These are phyloP conservation scores for Biston stratarius DNA, from an alignment of 2,888 invertebrate species.

Conservation along the genomic window DNA sequence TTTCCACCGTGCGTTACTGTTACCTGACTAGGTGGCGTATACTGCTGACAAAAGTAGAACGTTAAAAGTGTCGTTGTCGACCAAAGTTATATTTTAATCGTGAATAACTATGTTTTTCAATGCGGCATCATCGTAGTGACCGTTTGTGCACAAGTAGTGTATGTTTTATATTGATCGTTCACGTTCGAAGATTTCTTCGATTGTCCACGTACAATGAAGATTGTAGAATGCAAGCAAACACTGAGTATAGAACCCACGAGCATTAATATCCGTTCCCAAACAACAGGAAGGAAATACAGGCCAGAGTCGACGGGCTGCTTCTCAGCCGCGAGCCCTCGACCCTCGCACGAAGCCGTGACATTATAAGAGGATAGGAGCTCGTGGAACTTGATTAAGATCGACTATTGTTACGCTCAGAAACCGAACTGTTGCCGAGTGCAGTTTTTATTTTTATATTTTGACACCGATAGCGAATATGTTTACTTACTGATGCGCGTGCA, in stretches of 20 bases:
- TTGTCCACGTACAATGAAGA: neutral
- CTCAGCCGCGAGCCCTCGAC: neutral
- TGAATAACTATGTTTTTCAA: too few relatives aligned
- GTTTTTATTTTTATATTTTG: too few relatives aligned
- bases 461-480: too few relatives aligned
- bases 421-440: neutral
- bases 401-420: neutral
- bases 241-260: neutral
- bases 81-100: too few relatives aligned
- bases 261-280: constrained; percentile 17
- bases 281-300: constrained; percentile 3
- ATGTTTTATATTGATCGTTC: neutral
- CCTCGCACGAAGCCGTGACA: neutral
- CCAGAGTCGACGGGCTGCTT: neutral
- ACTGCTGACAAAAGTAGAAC: neutral
- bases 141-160: too few relatives aligned
- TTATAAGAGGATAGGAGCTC: neutral
- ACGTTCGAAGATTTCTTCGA: neutral
- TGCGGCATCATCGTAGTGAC: too few relatives aligned
- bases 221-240: constrained; percentile 2
- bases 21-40: neutral
- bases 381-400: neutral
- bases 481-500: too few relatives aligned
- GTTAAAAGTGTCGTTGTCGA: neutral
- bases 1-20: neutral